Evolutionary conservation across 2,797 vertebrate species (phyloP), one percentile per base, ranked within the genome.

Genomic region (Falco columbarius): DNA sequence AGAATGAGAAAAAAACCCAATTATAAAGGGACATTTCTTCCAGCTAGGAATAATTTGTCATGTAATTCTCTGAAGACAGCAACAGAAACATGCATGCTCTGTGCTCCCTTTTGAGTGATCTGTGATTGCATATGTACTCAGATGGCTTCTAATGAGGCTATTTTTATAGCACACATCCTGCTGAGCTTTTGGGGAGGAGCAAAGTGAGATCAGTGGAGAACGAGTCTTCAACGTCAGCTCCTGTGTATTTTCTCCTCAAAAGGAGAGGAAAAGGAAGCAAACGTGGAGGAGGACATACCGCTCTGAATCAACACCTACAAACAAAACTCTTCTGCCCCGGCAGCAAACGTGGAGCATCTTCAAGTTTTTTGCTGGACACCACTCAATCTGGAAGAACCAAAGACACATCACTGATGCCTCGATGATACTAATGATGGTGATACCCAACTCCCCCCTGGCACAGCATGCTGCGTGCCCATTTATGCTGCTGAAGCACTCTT

Each of bases 41-140:
- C 92, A 97, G 95, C 94, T 82, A 96, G 89, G 80, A 97, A 96
- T 97, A 97, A 97, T 96, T 96, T 97, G 95, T 97, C 97, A 96
- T 94, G 90, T 92, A 97, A 95, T 97, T 95, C 95, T 96, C 95
- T 71, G 85, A 95, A 97, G 96, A 94, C 94, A 95, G 95, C 88
- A 94, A 93, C 76, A 97, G 94, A 81, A 94, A 93, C 93, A 94
- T n/a, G 75, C 55, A 1, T 95, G 86, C 94, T 91, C 83, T 4
- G 21, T 80, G 87, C 91, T 95, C 83, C 62, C 74, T 93, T 91
- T 23, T 90, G 95, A 97, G 95, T 87, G 94, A 97, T 92, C 93
- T 81, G 83, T 81, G 89, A 94, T 91, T 95, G 94, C 77, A 46
- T 9, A n/a, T 38, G 74, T 90, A 91, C 93, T 96, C 93, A 86